Conservation (phyloP, 1,140 invertebrate genomes). For the Epicauta chinensis region DNA sequence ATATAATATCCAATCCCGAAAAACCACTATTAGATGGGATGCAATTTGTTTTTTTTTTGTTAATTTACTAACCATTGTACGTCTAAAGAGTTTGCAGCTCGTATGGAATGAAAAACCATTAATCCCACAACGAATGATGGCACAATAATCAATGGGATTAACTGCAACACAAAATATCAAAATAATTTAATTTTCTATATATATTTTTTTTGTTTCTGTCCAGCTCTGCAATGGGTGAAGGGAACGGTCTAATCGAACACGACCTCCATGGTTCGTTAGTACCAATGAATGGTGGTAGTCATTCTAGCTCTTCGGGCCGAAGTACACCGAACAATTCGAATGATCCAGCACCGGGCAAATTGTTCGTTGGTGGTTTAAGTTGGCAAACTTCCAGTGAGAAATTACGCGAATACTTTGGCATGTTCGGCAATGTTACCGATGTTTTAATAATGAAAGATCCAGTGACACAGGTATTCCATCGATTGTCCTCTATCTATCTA, state of each 20-base stretch:
- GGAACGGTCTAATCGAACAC: conserved; percentile 51
- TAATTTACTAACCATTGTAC: no score
- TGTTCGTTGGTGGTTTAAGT: conserved; percentile 84
- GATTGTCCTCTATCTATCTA: neutral
- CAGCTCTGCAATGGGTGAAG: conserved; percentile 42
- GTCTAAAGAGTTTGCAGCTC: no score
- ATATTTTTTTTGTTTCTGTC: conserved; percentile 10
- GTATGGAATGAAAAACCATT: no score
- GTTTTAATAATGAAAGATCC: conserved; percentile 93
- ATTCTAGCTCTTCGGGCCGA: conserved; percentile 62
- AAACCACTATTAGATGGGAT: no score
- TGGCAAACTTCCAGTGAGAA: conserved; percentile 90
- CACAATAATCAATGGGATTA: no score
- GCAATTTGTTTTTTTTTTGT: no score
- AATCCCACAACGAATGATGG: no score
- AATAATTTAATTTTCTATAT: neutral
- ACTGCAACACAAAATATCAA: neutral
- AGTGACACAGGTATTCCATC: conserved; percentile 70
- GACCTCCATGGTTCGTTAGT: conserved; percentile 56
- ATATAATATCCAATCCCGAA: no score
- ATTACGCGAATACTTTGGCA: conserved; percentile 81
- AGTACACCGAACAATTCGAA: conserved; percentile 61
- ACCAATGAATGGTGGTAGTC: conserved; percentile 51
- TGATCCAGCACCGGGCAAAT: conserved; percentile 79
- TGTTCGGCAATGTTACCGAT: conserved; percentile 87